Conservation (phyloP, 2,113 vertebrate species). For the Thalassoma bifasciatum region DNA sequence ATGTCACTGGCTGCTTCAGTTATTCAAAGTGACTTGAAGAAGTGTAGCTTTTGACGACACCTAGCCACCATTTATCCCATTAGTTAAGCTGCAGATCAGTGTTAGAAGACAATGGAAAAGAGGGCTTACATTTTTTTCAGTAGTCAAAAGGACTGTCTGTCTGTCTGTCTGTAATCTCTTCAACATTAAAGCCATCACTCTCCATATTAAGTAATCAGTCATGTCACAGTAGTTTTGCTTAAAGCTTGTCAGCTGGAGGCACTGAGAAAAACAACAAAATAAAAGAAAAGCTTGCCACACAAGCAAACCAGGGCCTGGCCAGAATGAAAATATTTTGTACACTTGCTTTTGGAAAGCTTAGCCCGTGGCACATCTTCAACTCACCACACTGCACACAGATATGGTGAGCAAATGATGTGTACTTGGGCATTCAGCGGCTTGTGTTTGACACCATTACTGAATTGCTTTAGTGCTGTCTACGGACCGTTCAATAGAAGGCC, state of each 20-base stretch:
- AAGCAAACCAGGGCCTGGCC: conserved; percentile 1
- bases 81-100: conserved; percentile 16
- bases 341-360: conserved; percentile 26
- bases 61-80: background rate
- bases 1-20: background rate
- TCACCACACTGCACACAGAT: background rate
- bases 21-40: background rate
- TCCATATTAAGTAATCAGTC: conserved; percentile 35
- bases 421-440: conserved; percentile 4
- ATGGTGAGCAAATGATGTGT: background rate
- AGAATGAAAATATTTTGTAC: conserved; percentile 25
- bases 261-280: conserved; percentile 44
- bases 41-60: background rate
- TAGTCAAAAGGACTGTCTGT: conserved; percentile 55
- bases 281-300: conserved; percentile 5
- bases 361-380: background rate
- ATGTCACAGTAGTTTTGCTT: conserved; percentile 77
- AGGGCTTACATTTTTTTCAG: conserved; percentile 47
- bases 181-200: conserved; percentile 36
- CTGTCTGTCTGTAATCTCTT: conserved; percentile 31
- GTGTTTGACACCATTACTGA: background rate
- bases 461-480: conserved; percentile 3
- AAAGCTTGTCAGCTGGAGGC: conserved; percentile 76
- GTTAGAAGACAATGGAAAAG: conserved; percentile 24
- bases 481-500: background rate